Conservation (phyloP, 1,140 invertebrate species). For the Musca vetustissima region DNA sequence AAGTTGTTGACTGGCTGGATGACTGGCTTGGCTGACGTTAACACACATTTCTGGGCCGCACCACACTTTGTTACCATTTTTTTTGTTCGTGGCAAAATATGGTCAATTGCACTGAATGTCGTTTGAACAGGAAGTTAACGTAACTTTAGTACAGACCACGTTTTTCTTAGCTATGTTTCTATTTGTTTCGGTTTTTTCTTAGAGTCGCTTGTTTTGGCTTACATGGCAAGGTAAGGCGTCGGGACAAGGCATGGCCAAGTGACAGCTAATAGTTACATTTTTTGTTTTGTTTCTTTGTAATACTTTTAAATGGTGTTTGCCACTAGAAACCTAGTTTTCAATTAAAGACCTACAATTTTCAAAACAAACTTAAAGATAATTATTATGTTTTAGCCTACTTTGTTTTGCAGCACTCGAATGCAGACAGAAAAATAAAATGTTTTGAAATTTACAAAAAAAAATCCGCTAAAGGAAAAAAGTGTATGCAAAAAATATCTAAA, state of each 20-base stretch:
- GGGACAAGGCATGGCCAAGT: background rate
- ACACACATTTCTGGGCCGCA: background rate
- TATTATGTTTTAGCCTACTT: background rate
- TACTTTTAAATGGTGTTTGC: background rate
- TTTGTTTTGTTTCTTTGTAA: too few relatives aligned
- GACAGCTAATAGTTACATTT: background rate
- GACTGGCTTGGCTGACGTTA: too few relatives aligned
- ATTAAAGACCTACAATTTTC: background rate
- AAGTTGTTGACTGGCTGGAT: too few relatives aligned
- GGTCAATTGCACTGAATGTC: constrained; percentile 8
- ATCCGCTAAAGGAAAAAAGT: too few relatives aligned
- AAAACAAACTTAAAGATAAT: background rate
- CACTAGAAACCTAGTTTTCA: constrained; percentile 6
- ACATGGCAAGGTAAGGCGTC: too few relatives aligned
- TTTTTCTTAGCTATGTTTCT: background rate
- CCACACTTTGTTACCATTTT: too few relatives aligned
- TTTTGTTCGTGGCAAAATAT: background rate
- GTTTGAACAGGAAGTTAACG: constrained; percentile 20
- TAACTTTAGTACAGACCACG: background rate
- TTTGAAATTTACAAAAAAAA: too few relatives aligned
- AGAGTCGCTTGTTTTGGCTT: too few relatives aligned
- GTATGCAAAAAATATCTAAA: too few relatives aligned
- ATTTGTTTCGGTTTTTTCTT: background rate
- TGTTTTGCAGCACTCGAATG: background rate
- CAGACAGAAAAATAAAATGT: too few relatives aligned